Base-by-base conservation (phyloP, 2,888 invertebrate species). In the Stratiomys singularior region DNA sequence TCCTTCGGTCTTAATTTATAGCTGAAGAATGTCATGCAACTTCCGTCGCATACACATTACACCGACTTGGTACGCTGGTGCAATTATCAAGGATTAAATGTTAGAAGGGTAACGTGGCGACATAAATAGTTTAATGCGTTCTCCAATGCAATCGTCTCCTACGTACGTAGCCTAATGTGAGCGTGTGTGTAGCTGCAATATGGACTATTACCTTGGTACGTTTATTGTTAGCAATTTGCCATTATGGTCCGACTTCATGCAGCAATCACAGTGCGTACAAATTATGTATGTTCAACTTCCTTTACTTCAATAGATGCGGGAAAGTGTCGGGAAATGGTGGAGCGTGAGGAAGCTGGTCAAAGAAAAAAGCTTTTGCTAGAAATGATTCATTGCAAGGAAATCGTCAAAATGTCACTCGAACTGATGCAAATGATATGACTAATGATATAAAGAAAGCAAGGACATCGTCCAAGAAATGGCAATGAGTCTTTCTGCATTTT, bases 11-110 rank as follows among this genome's bases (percentile, higher is more conserved):
- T 60, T 58, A 74, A 74, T 74, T 74, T 74, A 74, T 74, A 60
- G 25, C 37, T 74, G 25, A 47, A 58, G 58, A 74, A 74, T 74
- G 74, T 74, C 74, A 74, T 74, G 74, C 74, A 74, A 74, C 74
- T 74, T 74, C 74, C 74, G 74, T 44, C 60, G 74, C 74, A 58
- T 58, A 60, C 74, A 74, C 58, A 47, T 46, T 46, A 25, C 30
- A 25, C 21, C 25, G 46, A 4, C 30, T 11, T 9, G 13, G 46
- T 60, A 23, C n/a, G 30, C 25, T 13, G 52, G 27, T 11, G 56
- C 71, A 72, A 72, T 72, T 56, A 52, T 72, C 37, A 47, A 72
- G 52, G 27, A 69, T 18, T 44, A 15, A 72, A 56, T 21, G 44
- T 27, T 47, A 30, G 69, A 25, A 69, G 69, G 69, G 46, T 18